phyloP scores from a whole-genome alignment of 2,888 invertebrate species.

The Euclidia mi region DNA sequence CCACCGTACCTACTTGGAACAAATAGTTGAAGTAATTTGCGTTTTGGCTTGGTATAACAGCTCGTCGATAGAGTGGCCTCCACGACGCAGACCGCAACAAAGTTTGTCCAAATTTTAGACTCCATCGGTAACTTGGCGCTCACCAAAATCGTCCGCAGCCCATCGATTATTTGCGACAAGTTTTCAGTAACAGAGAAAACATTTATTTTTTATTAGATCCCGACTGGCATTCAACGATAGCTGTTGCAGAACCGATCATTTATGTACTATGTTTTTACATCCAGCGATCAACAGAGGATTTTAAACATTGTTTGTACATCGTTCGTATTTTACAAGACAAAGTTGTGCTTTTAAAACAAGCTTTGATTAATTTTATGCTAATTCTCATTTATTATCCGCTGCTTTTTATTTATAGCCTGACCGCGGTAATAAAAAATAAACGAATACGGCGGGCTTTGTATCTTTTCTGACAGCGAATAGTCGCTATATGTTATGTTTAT shows the following conservation, averaged over 20 bases:
- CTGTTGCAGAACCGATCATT: conserved; percentile 8
- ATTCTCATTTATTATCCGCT: too few relatives aligned
- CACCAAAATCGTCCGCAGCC: conserved; percentile 37
- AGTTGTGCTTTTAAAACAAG: too few relatives aligned
- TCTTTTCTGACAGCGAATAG: too few relatives aligned
- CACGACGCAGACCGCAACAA: conserved; percentile 72
- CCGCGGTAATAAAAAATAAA: too few relatives aligned
- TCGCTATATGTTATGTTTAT: too few relatives aligned
- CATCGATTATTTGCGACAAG: conserved; percentile 51
- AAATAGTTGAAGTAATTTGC: conserved; percentile 48
- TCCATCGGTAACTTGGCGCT: conserved; percentile 64
- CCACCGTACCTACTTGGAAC: conserved; percentile 26
- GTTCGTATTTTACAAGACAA: too few relatives aligned
- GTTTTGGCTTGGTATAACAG: conserved; percentile 43
- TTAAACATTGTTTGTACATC: background rate
- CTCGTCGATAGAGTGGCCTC: conserved; percentile 68
- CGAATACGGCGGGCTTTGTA: too few relatives aligned
- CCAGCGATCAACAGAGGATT: background rate
- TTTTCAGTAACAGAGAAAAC: conserved; percentile 40
- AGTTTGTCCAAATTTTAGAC: conserved; percentile 74
- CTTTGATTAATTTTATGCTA: too few relatives aligned
- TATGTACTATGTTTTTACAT: background rate
- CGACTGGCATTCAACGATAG: conserved; percentile 14
- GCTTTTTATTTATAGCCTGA: too few relatives aligned
- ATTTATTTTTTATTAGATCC: conserved; percentile 43